These are phyloP conservation scores for Dolichallabes microphthalmus DNA, from an alignment of 2,113 vertebrate species.

Conservation along the genomic window DNA sequence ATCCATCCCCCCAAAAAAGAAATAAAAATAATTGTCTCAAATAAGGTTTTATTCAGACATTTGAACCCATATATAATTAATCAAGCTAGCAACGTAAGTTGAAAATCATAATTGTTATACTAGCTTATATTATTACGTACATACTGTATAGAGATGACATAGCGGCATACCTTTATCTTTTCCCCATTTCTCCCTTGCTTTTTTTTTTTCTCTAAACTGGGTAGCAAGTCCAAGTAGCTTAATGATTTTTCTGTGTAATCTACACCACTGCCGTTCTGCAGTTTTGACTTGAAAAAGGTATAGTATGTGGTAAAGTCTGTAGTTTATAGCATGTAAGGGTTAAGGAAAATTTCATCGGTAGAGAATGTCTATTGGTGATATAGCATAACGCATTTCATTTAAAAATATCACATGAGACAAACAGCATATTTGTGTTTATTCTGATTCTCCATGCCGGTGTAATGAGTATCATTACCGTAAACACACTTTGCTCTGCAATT, in stretches of 20 bases:
- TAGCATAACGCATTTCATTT: not conserved
- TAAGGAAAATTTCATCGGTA: not conserved
- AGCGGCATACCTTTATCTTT: too few species aligned
- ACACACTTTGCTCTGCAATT: conserved; percentile 26
- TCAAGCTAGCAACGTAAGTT: too few species aligned
- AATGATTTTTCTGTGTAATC: not conserved
- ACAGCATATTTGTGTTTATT: conserved; percentile 3
- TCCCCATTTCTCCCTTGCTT: too few species aligned
- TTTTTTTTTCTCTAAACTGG: too few species aligned
- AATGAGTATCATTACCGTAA: conserved; percentile 26
- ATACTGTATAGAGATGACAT: too few species aligned
- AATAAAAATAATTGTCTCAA: too few species aligned
- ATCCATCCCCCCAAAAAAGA: too few species aligned
- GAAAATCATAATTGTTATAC: too few species aligned
- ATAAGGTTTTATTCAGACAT: too few species aligned
- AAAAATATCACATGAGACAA: not conserved
- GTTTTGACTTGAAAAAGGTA: not conserved
- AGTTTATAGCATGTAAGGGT: not conserved
- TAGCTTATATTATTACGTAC: too few species aligned
- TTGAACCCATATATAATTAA: too few species aligned
- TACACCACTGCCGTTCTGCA: not conserved
- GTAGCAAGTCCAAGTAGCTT: not conserved
- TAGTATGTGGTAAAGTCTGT: not conserved
- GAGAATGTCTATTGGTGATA: not conserved
- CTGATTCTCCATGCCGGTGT: conserved; percentile 20